A percentile compares a stretch with the other conserved stretches of the same genome.
Conservation (phyloP, 2,888 invertebrate species). For the Eupithecia dodoneata region DNA sequence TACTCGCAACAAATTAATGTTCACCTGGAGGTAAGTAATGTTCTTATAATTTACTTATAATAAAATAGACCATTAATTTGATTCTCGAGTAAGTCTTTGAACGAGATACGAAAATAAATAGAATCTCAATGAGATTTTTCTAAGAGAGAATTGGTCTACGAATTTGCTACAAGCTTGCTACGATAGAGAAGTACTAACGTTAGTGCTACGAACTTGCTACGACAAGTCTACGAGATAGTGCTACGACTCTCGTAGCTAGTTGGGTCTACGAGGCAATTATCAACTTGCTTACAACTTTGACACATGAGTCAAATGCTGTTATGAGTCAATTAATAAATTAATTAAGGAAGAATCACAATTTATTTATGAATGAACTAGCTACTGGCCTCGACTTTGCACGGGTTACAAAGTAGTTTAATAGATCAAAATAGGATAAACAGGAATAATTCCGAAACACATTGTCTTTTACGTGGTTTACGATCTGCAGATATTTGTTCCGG, state of each 20-base stretch:
- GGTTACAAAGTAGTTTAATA: neutral
- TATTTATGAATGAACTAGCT: neutral
- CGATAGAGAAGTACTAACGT: neutral
- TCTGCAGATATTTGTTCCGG: no score
- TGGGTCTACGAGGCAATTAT: neutral
- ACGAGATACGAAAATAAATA: neutral
- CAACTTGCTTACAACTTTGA: neutral
- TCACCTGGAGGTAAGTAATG: neutral
- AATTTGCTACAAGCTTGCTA: neutral
- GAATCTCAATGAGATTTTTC: neutral
- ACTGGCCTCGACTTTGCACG: neutral
- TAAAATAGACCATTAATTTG: neutral
- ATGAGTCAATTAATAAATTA: neutral
- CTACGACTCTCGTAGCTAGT: neutral
- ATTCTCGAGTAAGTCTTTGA: neutral
- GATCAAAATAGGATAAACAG: neutral
- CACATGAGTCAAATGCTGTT: neutral
- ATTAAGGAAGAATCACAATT: neutral
- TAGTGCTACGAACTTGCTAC: slow-evolving; percentile 6
- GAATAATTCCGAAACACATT: neutral
- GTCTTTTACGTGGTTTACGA: neutral
- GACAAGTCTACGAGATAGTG: neutral
- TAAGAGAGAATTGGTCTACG: neutral
- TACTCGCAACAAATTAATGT: neutral
- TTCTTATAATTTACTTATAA: neutral